phyloP scores from a whole-genome alignment of 2,888 invertebrate genomes.

The Lingula anatina region DNA sequence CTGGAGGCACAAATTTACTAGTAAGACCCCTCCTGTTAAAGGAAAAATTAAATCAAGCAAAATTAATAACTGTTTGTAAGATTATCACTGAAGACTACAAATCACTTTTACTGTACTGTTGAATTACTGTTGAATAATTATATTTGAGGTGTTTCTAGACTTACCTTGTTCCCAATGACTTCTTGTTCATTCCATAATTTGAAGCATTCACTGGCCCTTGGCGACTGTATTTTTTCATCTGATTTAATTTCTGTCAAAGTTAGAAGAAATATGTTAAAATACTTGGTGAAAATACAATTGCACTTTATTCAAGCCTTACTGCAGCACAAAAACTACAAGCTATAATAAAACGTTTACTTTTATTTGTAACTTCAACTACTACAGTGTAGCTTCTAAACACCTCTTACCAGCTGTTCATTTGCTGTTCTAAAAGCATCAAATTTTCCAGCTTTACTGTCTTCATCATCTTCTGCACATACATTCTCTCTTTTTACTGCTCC shows the following conservation, averaged over 20 bases:
- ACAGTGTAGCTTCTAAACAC: too few relatives aligned
- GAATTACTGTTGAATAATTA: not conserved
- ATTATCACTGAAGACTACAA: too few relatives aligned
- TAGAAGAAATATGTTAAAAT: too few relatives aligned
- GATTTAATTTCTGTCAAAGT: too few relatives aligned
- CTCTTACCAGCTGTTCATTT: conserved; percentile 30
- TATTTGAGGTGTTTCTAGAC: not conserved
- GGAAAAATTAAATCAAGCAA: not conserved
- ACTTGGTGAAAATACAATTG: too few relatives aligned
- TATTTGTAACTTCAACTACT: too few relatives aligned
- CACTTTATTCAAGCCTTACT: too few relatives aligned
- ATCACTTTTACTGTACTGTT: not conserved
- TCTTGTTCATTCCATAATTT: conserved; percentile 35
- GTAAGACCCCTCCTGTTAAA: conserved; percentile 58
- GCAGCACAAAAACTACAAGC: too few relatives aligned
- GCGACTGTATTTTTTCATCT: too few relatives aligned
- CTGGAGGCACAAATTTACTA: conserved; percentile 72
- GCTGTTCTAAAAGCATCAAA: conserved; percentile 29
- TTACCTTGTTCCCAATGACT: conserved; percentile 46
- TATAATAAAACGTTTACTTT: too few relatives aligned
- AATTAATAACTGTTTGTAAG: not conserved
- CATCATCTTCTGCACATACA: conserved; percentile 12
- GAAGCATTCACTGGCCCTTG: conserved; percentile 14
- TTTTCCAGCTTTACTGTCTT: conserved; percentile 3
- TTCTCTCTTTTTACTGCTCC: too few relatives aligned